A percentile compares a stretch with the other conserved stretches of the same genome.
Evolutionary conservation across 2,888 invertebrate species (phyloP).

Genomic region (Eristalis arbustorum): DNA sequence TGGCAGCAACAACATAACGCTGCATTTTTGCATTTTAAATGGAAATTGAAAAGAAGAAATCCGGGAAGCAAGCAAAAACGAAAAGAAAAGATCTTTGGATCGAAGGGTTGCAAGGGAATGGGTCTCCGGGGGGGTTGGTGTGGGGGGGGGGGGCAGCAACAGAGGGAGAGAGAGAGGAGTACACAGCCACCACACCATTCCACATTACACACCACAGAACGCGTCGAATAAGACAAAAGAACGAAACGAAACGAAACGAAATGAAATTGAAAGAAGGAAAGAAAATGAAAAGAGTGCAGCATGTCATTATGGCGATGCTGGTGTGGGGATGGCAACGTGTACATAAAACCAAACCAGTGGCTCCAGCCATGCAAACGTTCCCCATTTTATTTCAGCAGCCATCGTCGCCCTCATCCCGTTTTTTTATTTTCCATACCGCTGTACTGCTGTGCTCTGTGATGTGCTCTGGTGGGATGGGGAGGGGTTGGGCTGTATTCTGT

Average conservation of each 20-base stretch:
- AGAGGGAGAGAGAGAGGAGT: not conserved
- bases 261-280: not conserved
- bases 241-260: conserved; percentile 41
- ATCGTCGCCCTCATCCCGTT: not conserved
- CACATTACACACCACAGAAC: no score
- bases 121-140: no score
- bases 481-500: no score
- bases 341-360: conserved; percentile 9
- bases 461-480: no score
- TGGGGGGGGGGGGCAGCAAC: not conserved
- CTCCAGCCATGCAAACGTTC: conserved; percentile 46
- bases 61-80: not conserved
- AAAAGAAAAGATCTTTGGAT: not conserved
- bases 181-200: conserved; percentile 22
- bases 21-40: conserved; percentile 11
- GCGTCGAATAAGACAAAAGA: conserved; percentile 29
- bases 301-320: conserved; percentile 46
- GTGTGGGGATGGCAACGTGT: not conserved
- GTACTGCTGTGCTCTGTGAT: no score
- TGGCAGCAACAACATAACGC: not conserved
- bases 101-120: not conserved
- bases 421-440: no score
- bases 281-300: conserved; percentile 22
- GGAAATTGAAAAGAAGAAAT: conserved; percentile 5
- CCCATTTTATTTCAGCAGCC: conserved; percentile 21